These are phyloP conservation scores for Amphipyra berbera DNA, from an alignment of 2,888 invertebrate species.

Conservation along the genomic window DNA sequence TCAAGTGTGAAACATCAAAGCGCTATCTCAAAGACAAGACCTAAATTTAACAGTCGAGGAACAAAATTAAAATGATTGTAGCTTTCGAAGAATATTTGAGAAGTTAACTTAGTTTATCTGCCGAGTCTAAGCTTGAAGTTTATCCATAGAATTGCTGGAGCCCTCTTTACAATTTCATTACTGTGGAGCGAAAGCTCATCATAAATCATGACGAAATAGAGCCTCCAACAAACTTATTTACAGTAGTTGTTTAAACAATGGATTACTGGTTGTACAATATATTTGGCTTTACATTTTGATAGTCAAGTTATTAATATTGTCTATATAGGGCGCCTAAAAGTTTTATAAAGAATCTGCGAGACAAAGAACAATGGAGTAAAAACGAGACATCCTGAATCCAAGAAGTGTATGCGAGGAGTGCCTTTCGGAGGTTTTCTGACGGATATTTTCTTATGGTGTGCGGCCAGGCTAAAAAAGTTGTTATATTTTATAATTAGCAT, in stretches of 20 bases:
- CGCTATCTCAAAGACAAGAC: conserved; percentile 35
- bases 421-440: no score
- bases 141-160: conserved; percentile 31
- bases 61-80: conserved; percentile 47
- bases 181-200: conserved; percentile 22
- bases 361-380: not conserved
- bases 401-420: no score
- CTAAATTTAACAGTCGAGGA: conserved; percentile 35
- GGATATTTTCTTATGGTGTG: no score
- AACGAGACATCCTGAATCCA: not conserved
- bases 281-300: conserved; percentile 19
- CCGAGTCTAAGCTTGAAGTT: conserved; percentile 33
- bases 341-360: conserved; percentile 1
- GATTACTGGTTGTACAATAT: conserved; percentile 25
- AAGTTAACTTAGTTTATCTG: conserved; percentile 45
- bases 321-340: not conserved
- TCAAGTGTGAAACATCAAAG: conserved; percentile 23
- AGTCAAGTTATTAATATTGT: conserved; percentile 13
- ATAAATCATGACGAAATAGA: conserved; percentile 66
- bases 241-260: conserved; percentile 39
- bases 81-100: conserved; percentile 36
- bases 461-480: no score
- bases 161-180: conserved; percentile 62
- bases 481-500: no score
- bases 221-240: conserved; percentile 47